Evolutionary conservation across 1,140 invertebrate species (phyloP).

Genomic region (Neodiprion fabricii): DNA sequence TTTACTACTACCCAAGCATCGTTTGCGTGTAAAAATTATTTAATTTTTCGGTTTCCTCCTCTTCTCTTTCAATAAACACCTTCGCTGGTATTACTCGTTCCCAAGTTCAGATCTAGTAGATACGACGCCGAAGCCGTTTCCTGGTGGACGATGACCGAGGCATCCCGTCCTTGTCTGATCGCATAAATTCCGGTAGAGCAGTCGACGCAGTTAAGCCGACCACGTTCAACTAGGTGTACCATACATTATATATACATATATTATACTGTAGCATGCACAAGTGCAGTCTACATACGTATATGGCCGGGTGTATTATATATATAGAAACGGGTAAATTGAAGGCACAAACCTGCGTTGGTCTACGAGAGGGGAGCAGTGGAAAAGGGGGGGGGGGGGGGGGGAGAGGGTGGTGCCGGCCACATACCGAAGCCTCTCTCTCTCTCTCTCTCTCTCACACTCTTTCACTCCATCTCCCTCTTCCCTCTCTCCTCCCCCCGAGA

Average conservation of each 20-base stretch:
- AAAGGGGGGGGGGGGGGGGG: not conserved
- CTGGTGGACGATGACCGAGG: not conserved
- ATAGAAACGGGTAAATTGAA: not conserved
- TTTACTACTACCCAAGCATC: too few relatives aligned
- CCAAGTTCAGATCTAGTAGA: too few relatives aligned
- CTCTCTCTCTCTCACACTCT: not conserved
- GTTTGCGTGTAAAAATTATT: too few relatives aligned
- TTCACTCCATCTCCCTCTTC: not conserved
- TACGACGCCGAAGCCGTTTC: not conserved
- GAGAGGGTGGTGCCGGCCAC: not conserved
- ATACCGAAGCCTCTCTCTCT: not conserved
- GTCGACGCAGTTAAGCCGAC: not conserved
- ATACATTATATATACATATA: not conserved
- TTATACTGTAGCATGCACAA: not conserved
- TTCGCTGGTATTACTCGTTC: too few relatives aligned
- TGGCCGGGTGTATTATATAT: not conserved
- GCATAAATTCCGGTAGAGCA: not conserved
- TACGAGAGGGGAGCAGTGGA: conserved; percentile 3
- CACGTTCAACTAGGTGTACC: not conserved
- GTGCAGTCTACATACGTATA: not conserved
- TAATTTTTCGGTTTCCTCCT: too few relatives aligned
- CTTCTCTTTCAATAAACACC: too few relatives aligned
- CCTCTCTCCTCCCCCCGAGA: conserved; percentile 11
- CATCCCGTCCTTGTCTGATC: not conserved
- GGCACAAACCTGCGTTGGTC: not conserved